Evolutionary conservation across 2,113 vertebrate genomes (phyloP).

Genomic region (Pimephales promelas): DNA sequence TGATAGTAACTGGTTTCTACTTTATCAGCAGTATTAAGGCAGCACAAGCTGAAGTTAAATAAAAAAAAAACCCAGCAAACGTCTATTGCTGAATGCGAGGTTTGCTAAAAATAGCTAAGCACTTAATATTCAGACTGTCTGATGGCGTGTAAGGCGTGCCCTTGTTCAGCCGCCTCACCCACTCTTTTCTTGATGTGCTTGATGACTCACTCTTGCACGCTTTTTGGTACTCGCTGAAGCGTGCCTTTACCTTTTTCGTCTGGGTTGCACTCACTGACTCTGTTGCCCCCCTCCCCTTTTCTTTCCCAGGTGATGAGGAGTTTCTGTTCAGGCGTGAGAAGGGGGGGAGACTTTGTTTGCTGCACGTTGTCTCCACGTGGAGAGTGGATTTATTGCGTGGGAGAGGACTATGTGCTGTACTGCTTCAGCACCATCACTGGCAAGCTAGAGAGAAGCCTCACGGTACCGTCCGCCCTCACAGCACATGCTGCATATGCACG

Average conservation of each 20-base stretch:
- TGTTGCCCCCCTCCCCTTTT: not conserved
- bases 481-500: slow-evolving; percentile 3
- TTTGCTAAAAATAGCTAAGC: slow-evolving; percentile 1
- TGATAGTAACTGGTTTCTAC: not conserved
- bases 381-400: slow-evolving; percentile 99
- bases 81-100: not conserved
- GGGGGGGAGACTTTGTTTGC: slow-evolving; percentile 98
- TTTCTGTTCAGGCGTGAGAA: slow-evolving; percentile 96
- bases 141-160: not conserved
- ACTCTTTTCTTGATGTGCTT: not conserved
- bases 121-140: not conserved
- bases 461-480: slow-evolving; percentile 73
- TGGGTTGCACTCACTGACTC: not conserved
- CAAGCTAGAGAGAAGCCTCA: slow-evolving; percentile 97
- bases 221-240: slow-evolving; percentile 16
- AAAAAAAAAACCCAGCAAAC: not conserved
- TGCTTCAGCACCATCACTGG: slow-evolving; percentile 97
- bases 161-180: not conserved
- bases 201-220: slow-evolving; percentile 32
- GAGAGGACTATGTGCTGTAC: slow-evolving; percentile 97
- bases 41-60: not conserved
- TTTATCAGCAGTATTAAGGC: not conserved
- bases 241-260: not conserved
- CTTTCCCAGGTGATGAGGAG: slow-evolving; percentile 90
- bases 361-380: slow-evolving; percentile 94